phyloP scores from a whole-genome alignment of 2,888 invertebrate species.

The Ephialtes manifestator region DNA sequence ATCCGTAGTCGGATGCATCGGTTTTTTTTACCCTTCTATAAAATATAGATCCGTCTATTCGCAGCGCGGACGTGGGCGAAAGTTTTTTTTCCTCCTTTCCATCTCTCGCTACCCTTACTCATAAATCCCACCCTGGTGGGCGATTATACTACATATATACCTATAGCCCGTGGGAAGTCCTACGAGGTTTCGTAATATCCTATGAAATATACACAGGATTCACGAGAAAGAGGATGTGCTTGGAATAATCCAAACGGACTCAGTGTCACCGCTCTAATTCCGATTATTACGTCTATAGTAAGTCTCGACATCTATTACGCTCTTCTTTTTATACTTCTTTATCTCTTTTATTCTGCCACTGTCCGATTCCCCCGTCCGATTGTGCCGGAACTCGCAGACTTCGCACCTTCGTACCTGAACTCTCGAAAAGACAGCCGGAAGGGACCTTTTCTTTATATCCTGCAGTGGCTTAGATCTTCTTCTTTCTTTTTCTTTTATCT shows the following conservation, averaged over 20 bases:
- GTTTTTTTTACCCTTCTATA: conserved; percentile 35
- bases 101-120: conserved; percentile 9
- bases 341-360: conserved; percentile 43
- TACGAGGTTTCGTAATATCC: conserved; percentile 43
- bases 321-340: conserved; percentile 36
- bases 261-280: conserved; percentile 56
- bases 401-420: conserved; percentile 67
- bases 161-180: conserved; percentile 32
- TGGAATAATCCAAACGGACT: conserved; percentile 54
- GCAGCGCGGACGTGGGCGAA: conserved; percentile 33
- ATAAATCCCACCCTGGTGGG: conserved; percentile 42
- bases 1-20: conserved; percentile 32
- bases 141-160: conserved; percentile 32
- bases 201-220: conserved; percentile 35
- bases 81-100: conserved; percentile 8
- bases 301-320: conserved; percentile 38
- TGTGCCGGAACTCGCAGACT: conserved; percentile 47
- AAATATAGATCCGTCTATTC: conserved; percentile 45
- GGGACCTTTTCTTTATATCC: conserved; percentile 70
- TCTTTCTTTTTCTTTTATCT: conserved; percentile 28
- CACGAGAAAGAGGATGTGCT: conserved; percentile 44
- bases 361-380: conserved; percentile 61
- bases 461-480: conserved; percentile 68
- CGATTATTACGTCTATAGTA: conserved; percentile 44
- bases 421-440: conserved; percentile 68